Evolutionary conservation across 1,140 invertebrate species (phyloP).

Genomic region (Lysiphlebus fabarum): DNA sequence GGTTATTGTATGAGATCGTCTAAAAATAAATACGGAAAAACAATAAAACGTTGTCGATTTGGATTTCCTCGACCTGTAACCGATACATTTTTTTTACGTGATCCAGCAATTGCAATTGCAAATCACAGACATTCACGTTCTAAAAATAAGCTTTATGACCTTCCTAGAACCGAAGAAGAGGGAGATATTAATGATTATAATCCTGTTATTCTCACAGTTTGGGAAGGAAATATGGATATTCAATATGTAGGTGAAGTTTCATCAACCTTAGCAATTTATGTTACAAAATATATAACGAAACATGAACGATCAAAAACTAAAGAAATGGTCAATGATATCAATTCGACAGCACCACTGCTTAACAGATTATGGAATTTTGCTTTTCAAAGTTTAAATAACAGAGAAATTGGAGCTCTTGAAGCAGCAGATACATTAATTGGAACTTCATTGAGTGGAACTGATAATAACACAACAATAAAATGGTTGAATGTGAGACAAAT

Average conservation of each 20-base stretch:
- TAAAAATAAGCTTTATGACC: constrained; percentile 35
- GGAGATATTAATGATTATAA: constrained; percentile 27
- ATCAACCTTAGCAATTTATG: constrained; percentile 20
- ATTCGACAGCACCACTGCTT: constrained; percentile 26
- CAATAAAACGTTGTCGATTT: constrained; percentile 30
- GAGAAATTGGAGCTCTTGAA: constrained; percentile 30
- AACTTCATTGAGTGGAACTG: constrained; percentile 28
- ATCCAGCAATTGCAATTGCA: constrained; percentile 30
- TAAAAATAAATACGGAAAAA: too few relatives aligned
- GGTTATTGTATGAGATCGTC: background rate
- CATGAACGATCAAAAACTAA: constrained; percentile 24
- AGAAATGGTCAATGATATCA: constrained; percentile 26
- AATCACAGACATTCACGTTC: constrained; percentile 29
- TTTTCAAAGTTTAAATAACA: constrained; percentile 25
- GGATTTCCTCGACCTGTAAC: constrained; percentile 31
- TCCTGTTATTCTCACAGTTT: constrained; percentile 26
- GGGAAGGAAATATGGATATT: constrained; percentile 32
- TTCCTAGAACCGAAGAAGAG: constrained; percentile 32
- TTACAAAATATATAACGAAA: constrained; percentile 32
- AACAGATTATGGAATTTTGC: constrained; percentile 29
- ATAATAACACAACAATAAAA: constrained; percentile 29
- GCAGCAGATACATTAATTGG: constrained; percentile 28
- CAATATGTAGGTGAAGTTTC: constrained; percentile 27
- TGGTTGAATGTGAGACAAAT: constrained; percentile 31
- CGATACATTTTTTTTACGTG: constrained; percentile 27